phyloP scores from a whole-genome alignment of 1,140 invertebrate genomes.

The Apocrypta bakeri region DNA sequence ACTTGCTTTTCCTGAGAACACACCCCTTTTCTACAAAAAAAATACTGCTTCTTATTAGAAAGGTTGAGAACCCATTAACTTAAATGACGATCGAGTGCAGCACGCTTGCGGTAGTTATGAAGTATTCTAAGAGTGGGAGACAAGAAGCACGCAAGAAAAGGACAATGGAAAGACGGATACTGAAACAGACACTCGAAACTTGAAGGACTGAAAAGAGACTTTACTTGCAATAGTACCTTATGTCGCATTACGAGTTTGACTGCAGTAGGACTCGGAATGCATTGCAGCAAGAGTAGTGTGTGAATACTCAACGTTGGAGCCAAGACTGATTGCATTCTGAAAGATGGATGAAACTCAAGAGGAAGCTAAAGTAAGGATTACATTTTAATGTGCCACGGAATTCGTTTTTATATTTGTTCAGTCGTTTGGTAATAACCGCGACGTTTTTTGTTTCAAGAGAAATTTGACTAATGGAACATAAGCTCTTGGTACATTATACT shows the following conservation, averaged over 20 bases:
- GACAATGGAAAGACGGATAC: conserved; percentile 51
- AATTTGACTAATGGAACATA: too few relatives aligned
- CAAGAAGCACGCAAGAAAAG: conserved; percentile 46
- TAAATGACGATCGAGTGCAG: conserved; percentile 41
- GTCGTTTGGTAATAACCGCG: neutral
- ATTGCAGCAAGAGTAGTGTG: neutral
- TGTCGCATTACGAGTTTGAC: conserved; percentile 66
- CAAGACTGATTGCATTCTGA: neutral
- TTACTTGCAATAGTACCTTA: conserved; percentile 58
- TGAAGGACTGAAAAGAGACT: conserved; percentile 58
- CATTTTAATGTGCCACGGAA: neutral
- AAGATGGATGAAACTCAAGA: conserved; percentile 65
- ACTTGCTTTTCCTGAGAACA: too few relatives aligned
- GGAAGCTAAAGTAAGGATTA: conserved; percentile 68
- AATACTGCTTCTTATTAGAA: neutral
- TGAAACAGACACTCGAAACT: conserved; percentile 54
- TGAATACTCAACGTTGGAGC: neutral
- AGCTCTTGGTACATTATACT: too few relatives aligned
- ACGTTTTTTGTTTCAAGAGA: neutral
- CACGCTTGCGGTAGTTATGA: conserved; percentile 23
- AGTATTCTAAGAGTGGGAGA: conserved; percentile 48
- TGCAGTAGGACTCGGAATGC: conserved; percentile 53
- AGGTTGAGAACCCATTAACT: conserved; percentile 47
- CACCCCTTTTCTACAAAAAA: neutral
- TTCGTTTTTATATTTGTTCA: neutral